Evolutionary conservation across 2,113 vertebrate species (phyloP), one percentile per base, ranked within the genome.

Genomic region (Helogale parvula): DNA sequence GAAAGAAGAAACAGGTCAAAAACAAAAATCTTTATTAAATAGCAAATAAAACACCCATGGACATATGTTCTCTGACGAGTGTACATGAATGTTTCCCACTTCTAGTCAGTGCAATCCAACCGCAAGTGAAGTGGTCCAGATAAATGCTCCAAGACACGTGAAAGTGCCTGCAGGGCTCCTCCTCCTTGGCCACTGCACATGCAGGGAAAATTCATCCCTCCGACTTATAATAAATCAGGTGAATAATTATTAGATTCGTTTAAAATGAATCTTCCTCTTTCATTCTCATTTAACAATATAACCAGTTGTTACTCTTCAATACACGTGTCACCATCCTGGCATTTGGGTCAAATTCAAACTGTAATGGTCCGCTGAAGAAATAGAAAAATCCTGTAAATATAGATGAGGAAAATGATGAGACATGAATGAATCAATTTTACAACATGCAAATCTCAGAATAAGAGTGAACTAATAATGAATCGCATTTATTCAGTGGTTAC

Each of bases 311-410:
- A 85, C 98, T 97, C 80, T 98, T 99, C 50, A 98, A 8, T 76
- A 98, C 83, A 54, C 50, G 90, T 2, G 98, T 98, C 79, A 99
- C 98, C 97, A 96, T 99, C 97, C 90, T 99, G 41, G 98, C 98
- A 3, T 11, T 97, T 96, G 98, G 98, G 35, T 99, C 99, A 98
- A 99, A 99, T 57, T 99, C 98, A 77, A 98, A 99, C 97, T 99
- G 99, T 33, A 98, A 38, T 7, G 98, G 96, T 54, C 98, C 98
- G 19, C 66, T 97, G 98, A 99, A 99, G 98, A 99, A 99, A 93
- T 99, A 98, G 88, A 99, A 93, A 72, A 97, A 98, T 19, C 98
- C 99, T 99, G 98, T 1, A 54, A 45, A 63, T 13, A 85, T 47
- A 93, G 63, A 98, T 3, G 14, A 86, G 38, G 14, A 3, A 96